Evolutionary conservation across 2,113 vertebrate genomes (phyloP).

Genomic region (Pontoporia blainvillei): DNA sequence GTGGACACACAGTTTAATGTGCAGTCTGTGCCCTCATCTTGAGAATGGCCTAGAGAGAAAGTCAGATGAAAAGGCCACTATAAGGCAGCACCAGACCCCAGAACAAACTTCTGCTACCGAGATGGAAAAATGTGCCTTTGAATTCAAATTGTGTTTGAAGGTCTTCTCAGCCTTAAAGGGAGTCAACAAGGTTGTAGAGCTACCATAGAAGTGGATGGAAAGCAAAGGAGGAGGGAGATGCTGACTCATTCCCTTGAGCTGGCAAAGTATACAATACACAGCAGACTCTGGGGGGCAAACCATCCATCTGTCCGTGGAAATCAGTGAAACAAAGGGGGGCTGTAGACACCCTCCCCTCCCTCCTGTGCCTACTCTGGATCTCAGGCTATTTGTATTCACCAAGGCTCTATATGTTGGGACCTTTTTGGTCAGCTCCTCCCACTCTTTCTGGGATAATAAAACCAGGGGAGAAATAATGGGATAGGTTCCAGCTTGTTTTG

Average conservation of each 20-base stretch:
- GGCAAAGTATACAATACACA: background rate
- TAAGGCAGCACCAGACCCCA: background rate
- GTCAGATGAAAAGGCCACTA: background rate
- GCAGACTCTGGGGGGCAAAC: constrained; percentile 23
- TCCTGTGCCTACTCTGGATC: background rate
- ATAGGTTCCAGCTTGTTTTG: background rate
- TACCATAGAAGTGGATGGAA: background rate
- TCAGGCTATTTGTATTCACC: background rate
- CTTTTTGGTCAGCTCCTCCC: background rate
- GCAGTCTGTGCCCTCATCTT: background rate
- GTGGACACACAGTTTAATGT: background rate
- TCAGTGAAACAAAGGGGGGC: background rate
- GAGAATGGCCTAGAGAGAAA: background rate
- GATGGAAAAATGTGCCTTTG: background rate
- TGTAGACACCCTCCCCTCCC: background rate
- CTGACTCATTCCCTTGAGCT: constrained; percentile 53
- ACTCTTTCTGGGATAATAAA: constrained; percentile 19
- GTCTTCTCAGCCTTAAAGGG: background rate
- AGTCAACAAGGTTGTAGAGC: constrained; percentile 6
- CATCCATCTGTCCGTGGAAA: background rate
- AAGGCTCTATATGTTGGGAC: background rate
- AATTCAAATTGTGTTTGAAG: constrained; percentile 5
- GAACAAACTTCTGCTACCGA: background rate
- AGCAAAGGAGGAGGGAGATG: background rate
- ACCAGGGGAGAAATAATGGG: background rate